phyloP scores from a whole-genome alignment of 2,113 vertebrate species.

The Eurypyga helias region DNA sequence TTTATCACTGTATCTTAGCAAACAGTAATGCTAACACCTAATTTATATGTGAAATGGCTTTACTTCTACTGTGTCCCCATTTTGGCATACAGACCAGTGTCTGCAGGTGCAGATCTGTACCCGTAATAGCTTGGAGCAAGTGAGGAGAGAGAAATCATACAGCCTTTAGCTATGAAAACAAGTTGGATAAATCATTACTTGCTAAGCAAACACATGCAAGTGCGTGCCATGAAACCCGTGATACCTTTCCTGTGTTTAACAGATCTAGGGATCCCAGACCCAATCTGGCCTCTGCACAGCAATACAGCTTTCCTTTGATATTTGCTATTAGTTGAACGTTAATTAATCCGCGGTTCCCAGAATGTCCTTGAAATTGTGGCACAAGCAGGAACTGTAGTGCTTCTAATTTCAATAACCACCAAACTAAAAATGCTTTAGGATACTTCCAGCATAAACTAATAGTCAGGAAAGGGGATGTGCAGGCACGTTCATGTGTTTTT shows the following conservation, averaged over 20 bases:
- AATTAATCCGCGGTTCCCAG: not conserved
- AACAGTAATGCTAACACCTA: not conserved
- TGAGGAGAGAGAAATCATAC: not conserved
- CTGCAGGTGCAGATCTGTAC: not conserved
- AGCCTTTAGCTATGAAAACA: not conserved
- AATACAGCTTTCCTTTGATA: not conserved
- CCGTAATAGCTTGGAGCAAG: not conserved
- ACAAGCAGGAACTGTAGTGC: not conserved
- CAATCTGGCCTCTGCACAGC: not conserved
- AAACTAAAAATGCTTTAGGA: not conserved
- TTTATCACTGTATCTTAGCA: not conserved
- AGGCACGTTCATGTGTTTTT: not conserved
- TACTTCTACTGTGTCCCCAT: not conserved
- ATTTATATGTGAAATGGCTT: not conserved
- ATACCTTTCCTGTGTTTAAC: not conserved
- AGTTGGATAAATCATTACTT: not conserved
- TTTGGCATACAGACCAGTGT: not conserved
- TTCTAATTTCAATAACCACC: not conserved
- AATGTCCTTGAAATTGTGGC: not conserved
- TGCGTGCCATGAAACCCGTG: not conserved
- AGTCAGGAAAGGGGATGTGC: not conserved
- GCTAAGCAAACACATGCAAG: not conserved
- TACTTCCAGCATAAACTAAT: not conserved
- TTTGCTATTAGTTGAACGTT: conserved; percentile 21
- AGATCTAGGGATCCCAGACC: not conserved